phyloP scores from a whole-genome alignment of 2,888 invertebrate species.

The Athalia circularis region DNA sequence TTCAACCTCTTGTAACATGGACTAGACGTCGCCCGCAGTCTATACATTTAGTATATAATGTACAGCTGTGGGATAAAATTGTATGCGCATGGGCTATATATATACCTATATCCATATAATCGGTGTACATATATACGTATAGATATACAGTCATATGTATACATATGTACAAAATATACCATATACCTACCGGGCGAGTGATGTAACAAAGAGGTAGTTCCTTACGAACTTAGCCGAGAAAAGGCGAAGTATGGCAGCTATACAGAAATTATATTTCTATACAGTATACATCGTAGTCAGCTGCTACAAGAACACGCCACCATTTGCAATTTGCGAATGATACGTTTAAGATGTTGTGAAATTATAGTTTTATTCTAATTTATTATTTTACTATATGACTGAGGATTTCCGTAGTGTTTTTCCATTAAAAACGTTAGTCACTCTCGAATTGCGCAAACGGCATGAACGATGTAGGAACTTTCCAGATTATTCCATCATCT shows the following conservation, averaged over 20 bases:
- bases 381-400: background rate
- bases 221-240: constrained; percentile 65
- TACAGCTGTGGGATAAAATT: constrained; percentile 50
- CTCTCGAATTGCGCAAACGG: no score
- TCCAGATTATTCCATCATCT: constrained; percentile 17
- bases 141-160: background rate
- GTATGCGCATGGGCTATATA: constrained; percentile 46
- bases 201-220: constrained; percentile 70
- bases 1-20: constrained; percentile 59
- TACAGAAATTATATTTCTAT: background rate
- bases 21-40: constrained; percentile 50
- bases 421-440: background rate
- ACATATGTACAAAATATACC: background rate
- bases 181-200: constrained; percentile 55
- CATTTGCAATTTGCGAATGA: constrained; percentile 67
- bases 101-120: constrained; percentile 8
- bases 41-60: constrained; percentile 51
- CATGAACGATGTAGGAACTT: no score
- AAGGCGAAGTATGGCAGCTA: constrained; percentile 57
- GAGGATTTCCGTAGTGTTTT: constrained; percentile 6
- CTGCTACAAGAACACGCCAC: constrained; percentile 65
- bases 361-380: background rate
- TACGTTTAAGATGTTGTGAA: background rate
- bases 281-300: constrained; percentile 56
- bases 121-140: constrained; percentile 3